A percentile compares a stretch with the other conserved stretches of the same genome.
Conservation (phyloP, 2,888 invertebrate genomes). For the Iphiclides podalirius region DNA sequence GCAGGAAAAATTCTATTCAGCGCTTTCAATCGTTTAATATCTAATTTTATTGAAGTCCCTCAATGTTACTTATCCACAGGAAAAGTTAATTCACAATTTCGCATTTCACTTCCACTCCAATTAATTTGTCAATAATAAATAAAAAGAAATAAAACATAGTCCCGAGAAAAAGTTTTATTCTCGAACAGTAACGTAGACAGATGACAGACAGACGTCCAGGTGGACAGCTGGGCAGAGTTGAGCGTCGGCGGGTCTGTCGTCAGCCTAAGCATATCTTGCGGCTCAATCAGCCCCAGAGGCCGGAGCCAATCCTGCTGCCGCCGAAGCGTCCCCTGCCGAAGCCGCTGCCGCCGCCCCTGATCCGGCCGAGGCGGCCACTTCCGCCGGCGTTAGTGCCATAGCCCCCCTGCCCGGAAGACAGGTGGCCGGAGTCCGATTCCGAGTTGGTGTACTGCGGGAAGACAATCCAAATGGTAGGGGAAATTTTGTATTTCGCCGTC, state of each 20-base stretch:
- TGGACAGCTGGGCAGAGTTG: background rate
- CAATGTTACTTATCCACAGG: too few species aligned
- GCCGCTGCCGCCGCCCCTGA: background rate
- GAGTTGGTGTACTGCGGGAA: background rate
- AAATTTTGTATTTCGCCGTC: too few species aligned
- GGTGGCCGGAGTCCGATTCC: background rate
- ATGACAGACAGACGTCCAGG: background rate
- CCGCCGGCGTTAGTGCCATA: background rate
- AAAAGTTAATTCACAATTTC: too few species aligned
- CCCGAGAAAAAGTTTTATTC: background rate
- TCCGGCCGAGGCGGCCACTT: background rate
- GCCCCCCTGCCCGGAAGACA: background rate
- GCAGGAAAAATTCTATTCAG: too few species aligned
- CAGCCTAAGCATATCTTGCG: background rate
- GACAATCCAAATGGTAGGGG: too few species aligned
- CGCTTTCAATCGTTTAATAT: too few species aligned
- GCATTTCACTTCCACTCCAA: too few species aligned
- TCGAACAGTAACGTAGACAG: background rate
- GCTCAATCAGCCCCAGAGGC: background rate
- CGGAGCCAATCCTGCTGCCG: background rate
- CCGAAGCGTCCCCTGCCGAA: slow-evolving; percentile 1
- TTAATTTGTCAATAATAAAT: too few species aligned
- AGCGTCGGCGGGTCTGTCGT: background rate
- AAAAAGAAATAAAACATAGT: too few species aligned
- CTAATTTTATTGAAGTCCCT: too few species aligned